Percentiles rank a stretch among this genome's conserved stretches.
phyloP scores from a whole-genome alignment of 2,797 vertebrate genomes.

The Syngnathus acus region DNA sequence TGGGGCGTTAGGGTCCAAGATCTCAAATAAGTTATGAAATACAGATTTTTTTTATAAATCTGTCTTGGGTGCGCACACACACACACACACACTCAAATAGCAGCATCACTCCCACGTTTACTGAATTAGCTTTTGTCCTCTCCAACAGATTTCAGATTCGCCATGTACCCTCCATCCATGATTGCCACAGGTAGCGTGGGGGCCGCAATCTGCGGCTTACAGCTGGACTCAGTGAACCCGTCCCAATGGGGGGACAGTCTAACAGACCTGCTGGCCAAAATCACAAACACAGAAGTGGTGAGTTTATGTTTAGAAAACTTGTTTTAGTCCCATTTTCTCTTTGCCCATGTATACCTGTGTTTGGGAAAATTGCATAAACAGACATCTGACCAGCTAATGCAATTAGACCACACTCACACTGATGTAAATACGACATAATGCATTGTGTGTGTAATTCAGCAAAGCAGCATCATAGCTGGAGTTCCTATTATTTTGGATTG shows the following conservation, averaged over 20 bases:
- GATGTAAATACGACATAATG: background rate
- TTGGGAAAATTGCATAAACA: background rate
- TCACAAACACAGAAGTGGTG: conserved; percentile 96
- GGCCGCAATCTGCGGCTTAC: conserved; percentile 90
- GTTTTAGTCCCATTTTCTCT: background rate
- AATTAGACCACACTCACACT: background rate
- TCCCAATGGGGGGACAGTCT: conserved; percentile 77
- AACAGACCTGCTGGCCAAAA: conserved; percentile 89
- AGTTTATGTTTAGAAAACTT: conserved; percentile 53
- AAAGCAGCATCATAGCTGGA: background rate
- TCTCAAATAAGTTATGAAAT: no score
- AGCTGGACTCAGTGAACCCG: conserved; percentile 79
- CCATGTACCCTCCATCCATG: conserved; percentile 95
- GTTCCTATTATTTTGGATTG: background rate
- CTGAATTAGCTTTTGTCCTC: conserved; percentile 14
- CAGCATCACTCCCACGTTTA: background rate
- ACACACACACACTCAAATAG: background rate
- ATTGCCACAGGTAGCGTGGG: conserved; percentile 93
- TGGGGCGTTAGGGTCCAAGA: no score
- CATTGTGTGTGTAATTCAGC: background rate
- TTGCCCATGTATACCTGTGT: background rate
- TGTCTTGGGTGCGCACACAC: background rate
- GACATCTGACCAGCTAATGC: background rate
- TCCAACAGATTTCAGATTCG: conserved; percentile 88
- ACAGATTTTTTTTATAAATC: background rate